Base-by-base conservation (phyloP, 1,140 invertebrate genomes). In the Macrosteles quadrilineatus region DNA sequence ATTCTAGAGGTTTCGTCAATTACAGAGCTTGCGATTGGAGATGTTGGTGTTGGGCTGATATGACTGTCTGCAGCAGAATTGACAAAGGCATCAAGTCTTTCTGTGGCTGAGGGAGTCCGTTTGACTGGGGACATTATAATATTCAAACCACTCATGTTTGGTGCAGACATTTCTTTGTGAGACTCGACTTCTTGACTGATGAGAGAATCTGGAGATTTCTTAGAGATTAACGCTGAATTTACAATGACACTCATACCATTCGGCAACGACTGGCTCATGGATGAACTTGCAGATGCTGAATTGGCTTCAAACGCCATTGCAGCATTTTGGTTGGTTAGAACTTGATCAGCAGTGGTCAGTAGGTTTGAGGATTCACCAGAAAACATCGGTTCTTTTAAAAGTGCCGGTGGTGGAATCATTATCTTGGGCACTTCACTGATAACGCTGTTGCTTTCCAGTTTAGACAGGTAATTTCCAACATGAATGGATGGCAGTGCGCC, bases 51-150 rank as follows among this genome's bases (percentile, higher is more conserved):
- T 17, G 67, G 67, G 19, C 62, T 69, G 19, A 72, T 40, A 76
- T 85, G 86, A 72, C 83, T 83, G 30, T 87, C 88, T 11, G 85
- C 85, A 0, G 85, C 82, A 1, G 86, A 86, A 77, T 88, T 89
- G 1, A 89, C 87, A 9, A 90, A 79, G 30, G 84, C 85, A 72
- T 90, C 87, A 9, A 89, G 78, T 74, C 87, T 87, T 21, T 82
- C 83, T 1, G 83, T 81, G 64, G 82, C 82, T 43, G 40, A 47
- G 1, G 62, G 71, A 55, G 53, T 73, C 40, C 17, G 76, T 66
- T 50, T 59, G 11, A 59, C 4, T 14, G 27, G 14, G 23, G 55
- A 59, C n/a, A 12, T 25, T 25, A 59, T 27, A 36, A 36, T 14
- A 36, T 36, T 36, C 32, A 36, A 36, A 36, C 32, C 14, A 14